These are phyloP conservation scores for Laspeyria flexula DNA, from an alignment of 2,888 invertebrate genomes.

Conservation along the genomic window DNA sequence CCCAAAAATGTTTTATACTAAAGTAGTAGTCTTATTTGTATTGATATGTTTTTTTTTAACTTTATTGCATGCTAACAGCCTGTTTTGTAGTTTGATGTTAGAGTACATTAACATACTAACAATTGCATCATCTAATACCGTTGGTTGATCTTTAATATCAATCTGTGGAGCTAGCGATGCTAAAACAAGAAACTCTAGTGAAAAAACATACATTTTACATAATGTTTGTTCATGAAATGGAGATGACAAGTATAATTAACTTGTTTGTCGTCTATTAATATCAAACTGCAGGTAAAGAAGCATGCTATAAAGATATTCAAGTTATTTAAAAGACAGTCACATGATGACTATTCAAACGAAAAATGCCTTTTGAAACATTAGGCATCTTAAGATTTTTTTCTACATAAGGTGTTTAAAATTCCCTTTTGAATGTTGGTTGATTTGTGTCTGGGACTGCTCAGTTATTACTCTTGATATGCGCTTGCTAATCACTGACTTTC, in stretches of 20 bases:
- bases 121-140: slow-evolving; percentile 77
- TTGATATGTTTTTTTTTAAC: not conserved
- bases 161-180: slow-evolving; percentile 75
- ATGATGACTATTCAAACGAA: not conserved
- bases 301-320: too few relatives aligned
- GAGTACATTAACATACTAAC: slow-evolving; percentile 8
- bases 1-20: too few relatives aligned
- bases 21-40: too few relatives aligned
- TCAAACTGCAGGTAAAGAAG: too few relatives aligned
- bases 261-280: not conserved
- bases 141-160: slow-evolving; percentile 61
- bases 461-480: too few relatives aligned
- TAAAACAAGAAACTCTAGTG: slow-evolving; percentile 73
- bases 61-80: not conserved
- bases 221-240: slow-evolving; percentile 79
- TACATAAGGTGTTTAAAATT: too few relatives aligned
- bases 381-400: too few relatives aligned
- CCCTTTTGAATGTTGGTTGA: too few relatives aligned
- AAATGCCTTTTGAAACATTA: too few relatives aligned
- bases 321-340: too few relatives aligned
- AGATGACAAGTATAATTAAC: slow-evolving; percentile 58
- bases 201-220: slow-evolving; percentile 76
- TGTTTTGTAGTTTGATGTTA: not conserved
- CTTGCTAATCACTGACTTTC: slow-evolving; percentile 3
- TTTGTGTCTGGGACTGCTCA: too few relatives aligned